These are phyloP conservation scores for Telenomus remus DNA, from an alignment of 1,140 invertebrate species.

Conservation along the genomic window DNA sequence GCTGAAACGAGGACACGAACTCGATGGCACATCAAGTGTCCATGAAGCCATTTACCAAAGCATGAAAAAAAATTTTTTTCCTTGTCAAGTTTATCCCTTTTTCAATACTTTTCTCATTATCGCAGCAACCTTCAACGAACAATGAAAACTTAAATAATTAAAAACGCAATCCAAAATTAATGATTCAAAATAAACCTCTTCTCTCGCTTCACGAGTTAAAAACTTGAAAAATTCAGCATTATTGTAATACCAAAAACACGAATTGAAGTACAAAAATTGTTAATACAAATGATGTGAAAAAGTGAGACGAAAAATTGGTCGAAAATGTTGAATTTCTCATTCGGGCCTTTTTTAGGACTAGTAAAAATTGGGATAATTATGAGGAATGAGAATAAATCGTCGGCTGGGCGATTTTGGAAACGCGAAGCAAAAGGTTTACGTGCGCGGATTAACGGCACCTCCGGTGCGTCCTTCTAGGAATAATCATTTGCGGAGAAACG, in stretches of 20 bases:
- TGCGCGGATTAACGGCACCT: conserved; percentile 37
- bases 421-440: conserved; percentile 27
- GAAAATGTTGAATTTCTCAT: conserved; percentile 19
- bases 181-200: no score
- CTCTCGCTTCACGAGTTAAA: no score
- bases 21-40: conserved; percentile 53
- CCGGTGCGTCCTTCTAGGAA: conserved; percentile 40
- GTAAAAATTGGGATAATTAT: conserved; percentile 17
- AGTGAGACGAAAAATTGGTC: no score
- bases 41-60: conserved; percentile 52
- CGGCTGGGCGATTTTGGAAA: conserved; percentile 32
- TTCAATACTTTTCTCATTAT: neutral
- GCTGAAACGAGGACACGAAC: conserved; percentile 55
- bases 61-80: conserved; percentile 14
- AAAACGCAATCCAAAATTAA: no score
- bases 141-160: conserved; percentile 8
- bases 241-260: no score
- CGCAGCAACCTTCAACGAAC: neutral
- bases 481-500: conserved; percentile 40
- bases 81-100: neutral
- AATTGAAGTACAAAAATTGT: no score
- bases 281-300: no score
- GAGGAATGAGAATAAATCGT: conserved; percentile 20
- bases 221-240: no score
- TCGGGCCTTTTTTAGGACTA: conserved; percentile 21